Base-by-base conservation (phyloP, 2,888 invertebrate genomes). In the Xestia xanthographa region DNA sequence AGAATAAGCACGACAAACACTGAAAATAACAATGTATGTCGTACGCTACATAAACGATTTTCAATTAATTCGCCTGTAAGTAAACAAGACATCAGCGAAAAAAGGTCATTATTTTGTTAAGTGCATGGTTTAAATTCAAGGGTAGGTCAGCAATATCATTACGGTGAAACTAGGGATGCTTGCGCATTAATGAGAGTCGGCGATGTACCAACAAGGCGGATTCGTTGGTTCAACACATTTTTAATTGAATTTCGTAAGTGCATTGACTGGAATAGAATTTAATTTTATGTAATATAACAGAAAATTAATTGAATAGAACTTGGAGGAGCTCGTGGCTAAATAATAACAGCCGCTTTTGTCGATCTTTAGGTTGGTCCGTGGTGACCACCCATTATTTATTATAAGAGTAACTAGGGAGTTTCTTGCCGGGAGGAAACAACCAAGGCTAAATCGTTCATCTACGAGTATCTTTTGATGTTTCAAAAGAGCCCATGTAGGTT, bases 131-230 rank as follows among this genome's bases (percentile, higher is more conserved):
- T 82, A 86, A 83, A 88, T 86, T 84, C 82, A 85, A 81, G 72
- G 82, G 76, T 85, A 83, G 78, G 84, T 86, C 82, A 85, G 82
- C 84, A 84, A 86, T 86, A 81, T 86, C 66, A 86, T 87, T 86
- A 87, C 72, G 85, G 50, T 38, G 72, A 63, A 63, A 62, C 66
- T 58, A 62, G 77, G 53, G 84, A 79, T 91, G 91, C 66, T 86
- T 72, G 66, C 79, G 91, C 91, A 91, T 91, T 91, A 91, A 91
- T 91, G 90, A 91, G 90, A 71, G 60, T 29, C 66, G n/a, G 53
- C 72, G 65, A 50, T 45, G 63, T 63, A 62, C 58, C 34, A 67
- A 66, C 75, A 67, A 41, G 56, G 69, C 45, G 22, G 53, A 62
- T 75, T 72, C 71, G 81, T 73, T 78, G 50, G 53, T 43, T 75